Base-by-base conservation (phyloP, 2,888 invertebrate genomes). In the Pecten maximus region DNA sequence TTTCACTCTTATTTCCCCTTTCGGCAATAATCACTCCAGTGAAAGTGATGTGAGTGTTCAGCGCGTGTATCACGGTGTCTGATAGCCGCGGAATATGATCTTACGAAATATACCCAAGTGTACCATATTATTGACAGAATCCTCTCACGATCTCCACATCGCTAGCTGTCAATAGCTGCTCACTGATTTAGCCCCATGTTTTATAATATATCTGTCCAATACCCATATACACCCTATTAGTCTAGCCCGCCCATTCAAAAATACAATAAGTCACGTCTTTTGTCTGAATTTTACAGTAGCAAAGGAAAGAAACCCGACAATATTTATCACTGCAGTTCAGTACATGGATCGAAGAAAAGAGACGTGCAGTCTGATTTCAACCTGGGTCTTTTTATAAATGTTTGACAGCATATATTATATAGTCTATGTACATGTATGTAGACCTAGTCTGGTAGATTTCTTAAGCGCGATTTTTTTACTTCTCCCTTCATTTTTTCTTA, bases 1-100 rank as follows among this genome's bases (percentile, higher is more conserved):
- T 74, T 35, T 74, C 74, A 74, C 74, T 74, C 74, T 74, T 74
- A 74, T 74, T 74, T 74, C 74, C 74, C 74, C 74, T 74, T 74
- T 74, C 74, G 74, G 74, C 74, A 74, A 74, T 74, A 74, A 74
- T 74, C 74, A 74, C 35, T 35, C 74, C 74, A 74, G 74, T 35
- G 74, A 74, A 74, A 74, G 74, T 74, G 74, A 74, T 74, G 74
- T 35, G 74, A 74, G 74, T 35, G 74, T 35, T n/a, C 35, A 74
- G 23, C 74, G 74, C 10, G 74, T 54, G 74, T 74, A 74, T 74
- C 74, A 15, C 35, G 10, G 74, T 10, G 28, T 74, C 74, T 74
- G 74, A 35, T 28, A 35, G 74, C 74, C 23, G 19, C 74, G 74
- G 74, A 74, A 74, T 74, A 74, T 74, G 74, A 74, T 74, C 74